These are phyloP conservation scores for Agriopis aurantiaria DNA, from an alignment of 2,888 invertebrate genomes.

Conservation along the genomic window DNA sequence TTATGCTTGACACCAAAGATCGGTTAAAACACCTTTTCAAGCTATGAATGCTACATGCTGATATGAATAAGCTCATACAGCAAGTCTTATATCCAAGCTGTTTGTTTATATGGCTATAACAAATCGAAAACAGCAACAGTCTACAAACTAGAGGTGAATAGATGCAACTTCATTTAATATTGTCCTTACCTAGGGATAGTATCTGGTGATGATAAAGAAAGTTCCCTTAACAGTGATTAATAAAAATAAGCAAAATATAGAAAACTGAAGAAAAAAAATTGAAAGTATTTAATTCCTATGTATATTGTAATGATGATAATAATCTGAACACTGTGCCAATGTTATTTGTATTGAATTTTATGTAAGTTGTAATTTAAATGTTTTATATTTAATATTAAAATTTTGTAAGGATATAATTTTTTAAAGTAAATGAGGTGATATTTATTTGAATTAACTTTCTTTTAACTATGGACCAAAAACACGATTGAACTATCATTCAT, in stretches of 20 bases:
- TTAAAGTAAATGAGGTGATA: slow-evolving; percentile 44
- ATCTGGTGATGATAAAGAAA: too few species aligned
- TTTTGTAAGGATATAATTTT: slow-evolving; percentile 52
- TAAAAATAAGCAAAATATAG: background rate
- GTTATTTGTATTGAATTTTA: slow-evolving; percentile 55
- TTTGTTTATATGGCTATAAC: too few species aligned
- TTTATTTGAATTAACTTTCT: slow-evolving; percentile 24
- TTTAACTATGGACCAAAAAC: background rate
- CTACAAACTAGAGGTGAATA: too few species aligned
- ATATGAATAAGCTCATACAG: too few species aligned
- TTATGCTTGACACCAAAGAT: too few species aligned
- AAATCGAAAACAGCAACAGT: too few species aligned
- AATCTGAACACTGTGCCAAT: slow-evolving; percentile 37
- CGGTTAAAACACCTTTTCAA: too few species aligned
- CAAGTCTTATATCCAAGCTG: too few species aligned
- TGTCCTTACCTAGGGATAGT: too few species aligned
- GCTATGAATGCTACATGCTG: too few species aligned
- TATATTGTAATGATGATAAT: slow-evolving; percentile 24
- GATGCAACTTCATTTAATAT: too few species aligned
- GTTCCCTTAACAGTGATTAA: too few species aligned
- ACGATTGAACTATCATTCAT: background rate
- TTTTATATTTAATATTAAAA: slow-evolving; percentile 40
- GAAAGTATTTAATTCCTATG: slow-evolving; percentile 13
- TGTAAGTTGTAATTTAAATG: slow-evolving; percentile 55
- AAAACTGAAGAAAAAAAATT: background rate